Evolutionary conservation across 1,140 invertebrate species (phyloP), one percentile per base, ranked within the genome.

Genomic region (Pemphigus obesinymphae): DNA sequence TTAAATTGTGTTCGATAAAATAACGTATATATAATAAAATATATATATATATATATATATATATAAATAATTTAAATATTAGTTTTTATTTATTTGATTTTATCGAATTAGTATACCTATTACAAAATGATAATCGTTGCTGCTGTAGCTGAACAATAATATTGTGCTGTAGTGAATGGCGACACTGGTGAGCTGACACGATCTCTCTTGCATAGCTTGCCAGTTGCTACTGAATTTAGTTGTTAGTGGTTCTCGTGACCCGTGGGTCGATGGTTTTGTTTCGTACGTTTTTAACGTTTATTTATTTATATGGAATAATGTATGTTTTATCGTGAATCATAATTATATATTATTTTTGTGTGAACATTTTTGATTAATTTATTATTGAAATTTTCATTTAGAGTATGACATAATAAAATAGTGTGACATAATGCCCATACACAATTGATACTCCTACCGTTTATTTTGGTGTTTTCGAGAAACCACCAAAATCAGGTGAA

Each of bases 151-250:
- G 37, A 80, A 80, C 76, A 58, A 80, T 80, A 80, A 61, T 80
- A 80, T 80, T 63, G 76, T 43, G 43, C 37, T 63, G 5, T 40
- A 8, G 55, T 29, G 55, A 61, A 45, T 55, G 76, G 76, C 76
- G 76, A 61, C 76, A 80, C 76, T 80, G 76, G 26, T 23, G 55
- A n/a, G n/a, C n/a, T n/a, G 75, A 15, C 53, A 58, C 31, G 23
- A 63, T n/a, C 55, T 45, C 10, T 4, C 43, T 31, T 23, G 45
- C 76, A 40, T 61, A 20, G 76, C 76, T 63, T 29, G 76, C 23
- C 55, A 61, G 76, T 80, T 61, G 55, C 76, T 80, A 80, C 76
- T 80, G 76, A 40, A 63, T 80, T 63, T 80, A 17, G 31, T n/a
- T n/a, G n/a, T 70, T 78, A 63, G 76, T 80, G 55, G 76, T 80